Percentiles rank a stretch among this genome's conserved stretches.
These are phyloP conservation scores for Hoplodrina ambigua DNA, from an alignment of 2,888 invertebrate genomes.

Conservation along the genomic window DNA sequence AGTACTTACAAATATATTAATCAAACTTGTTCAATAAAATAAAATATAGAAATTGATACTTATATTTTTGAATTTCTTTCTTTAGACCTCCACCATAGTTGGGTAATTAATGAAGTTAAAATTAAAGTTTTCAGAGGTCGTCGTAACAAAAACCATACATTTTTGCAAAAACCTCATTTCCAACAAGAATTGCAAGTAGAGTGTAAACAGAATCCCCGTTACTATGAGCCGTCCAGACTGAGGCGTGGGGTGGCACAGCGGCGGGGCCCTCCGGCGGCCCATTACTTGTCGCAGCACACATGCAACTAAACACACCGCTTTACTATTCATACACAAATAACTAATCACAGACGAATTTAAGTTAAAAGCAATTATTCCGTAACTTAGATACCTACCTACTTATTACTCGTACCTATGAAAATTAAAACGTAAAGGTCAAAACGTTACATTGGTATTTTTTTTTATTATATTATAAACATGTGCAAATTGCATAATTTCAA, in stretches of 20 bases:
- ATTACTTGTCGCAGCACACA: constrained; percentile 46
- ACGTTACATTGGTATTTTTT: not conserved
- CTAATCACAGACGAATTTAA: constrained; percentile 5
- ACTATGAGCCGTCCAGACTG: constrained; percentile 30
- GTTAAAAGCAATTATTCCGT: no score
- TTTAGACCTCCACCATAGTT: no score
- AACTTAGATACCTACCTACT: no score
- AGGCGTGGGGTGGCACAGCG: constrained; percentile 36
- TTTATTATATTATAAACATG: constrained; percentile 7
- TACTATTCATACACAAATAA: constrained; percentile 47
- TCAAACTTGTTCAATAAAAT: no score
- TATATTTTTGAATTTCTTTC: no score
- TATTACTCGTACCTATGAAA: no score
- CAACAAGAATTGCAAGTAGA: constrained; percentile 31
- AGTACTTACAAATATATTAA: no score
- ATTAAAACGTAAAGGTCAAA: constrained; percentile 10
- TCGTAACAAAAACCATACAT: constrained; percentile 18
- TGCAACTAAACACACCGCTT: constrained; percentile 37
- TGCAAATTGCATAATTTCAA: not conserved
- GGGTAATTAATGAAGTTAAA: not conserved
- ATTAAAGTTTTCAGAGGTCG: not conserved
- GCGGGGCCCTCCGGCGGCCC: constrained; percentile 42
- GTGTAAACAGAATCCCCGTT: constrained; percentile 49
- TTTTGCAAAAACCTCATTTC: constrained; percentile 14
- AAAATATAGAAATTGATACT: no score